Evolutionary conservation across 1,140 invertebrate species (phyloP).

Genomic region (Calosoma granatense): DNA sequence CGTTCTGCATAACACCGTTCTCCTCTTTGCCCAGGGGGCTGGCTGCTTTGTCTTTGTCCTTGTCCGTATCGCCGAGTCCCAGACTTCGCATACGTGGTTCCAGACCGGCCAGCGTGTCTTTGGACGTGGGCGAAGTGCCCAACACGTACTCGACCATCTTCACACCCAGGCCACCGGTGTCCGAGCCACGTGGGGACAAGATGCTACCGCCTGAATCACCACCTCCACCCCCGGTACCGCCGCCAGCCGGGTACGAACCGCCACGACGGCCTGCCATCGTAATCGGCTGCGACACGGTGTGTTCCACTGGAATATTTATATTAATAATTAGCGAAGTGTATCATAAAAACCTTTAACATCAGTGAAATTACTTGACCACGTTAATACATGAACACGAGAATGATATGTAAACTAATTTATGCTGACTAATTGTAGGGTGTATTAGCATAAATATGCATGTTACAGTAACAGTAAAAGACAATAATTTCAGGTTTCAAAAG

Average conservation of each 20-base stretch:
- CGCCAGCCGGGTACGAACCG: slow-evolving; percentile 39
- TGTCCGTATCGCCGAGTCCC: slow-evolving; percentile 36
- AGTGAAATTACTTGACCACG: slow-evolving; percentile 17
- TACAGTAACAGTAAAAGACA: too few species aligned
- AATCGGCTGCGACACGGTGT: slow-evolving; percentile 64
- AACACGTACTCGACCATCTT: slow-evolving; percentile 99
- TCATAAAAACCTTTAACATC: slow-evolving; percentile 20
- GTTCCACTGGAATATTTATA: slow-evolving; percentile 36
- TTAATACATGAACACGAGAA: slow-evolving; percentile 18
- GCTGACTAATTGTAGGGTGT: too few species aligned
- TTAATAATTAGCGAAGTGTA: too few species aligned
- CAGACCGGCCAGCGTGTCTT: slow-evolving; percentile 48
- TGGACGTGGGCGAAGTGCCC: slow-evolving; percentile 77
- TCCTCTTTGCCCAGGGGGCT: slow-evolving; percentile 53
- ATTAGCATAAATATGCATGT: too few species aligned
- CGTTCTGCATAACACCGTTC: slow-evolving; percentile 41
- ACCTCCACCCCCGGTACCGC: slow-evolving; percentile 31
- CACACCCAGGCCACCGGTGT: slow-evolving; percentile 75
- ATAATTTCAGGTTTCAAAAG: too few species aligned
- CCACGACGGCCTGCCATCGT: slow-evolving; percentile 56
- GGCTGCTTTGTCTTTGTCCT: slow-evolving; percentile 54
- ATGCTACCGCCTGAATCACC: slow-evolving; percentile 43
- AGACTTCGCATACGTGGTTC: slow-evolving; percentile 45
- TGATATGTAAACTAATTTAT: not conserved
- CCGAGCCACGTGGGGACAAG: slow-evolving; percentile 55